Evolutionary conservation across 2,888 invertebrate species (phyloP).

Genomic region (Cetonia aurata): DNA sequence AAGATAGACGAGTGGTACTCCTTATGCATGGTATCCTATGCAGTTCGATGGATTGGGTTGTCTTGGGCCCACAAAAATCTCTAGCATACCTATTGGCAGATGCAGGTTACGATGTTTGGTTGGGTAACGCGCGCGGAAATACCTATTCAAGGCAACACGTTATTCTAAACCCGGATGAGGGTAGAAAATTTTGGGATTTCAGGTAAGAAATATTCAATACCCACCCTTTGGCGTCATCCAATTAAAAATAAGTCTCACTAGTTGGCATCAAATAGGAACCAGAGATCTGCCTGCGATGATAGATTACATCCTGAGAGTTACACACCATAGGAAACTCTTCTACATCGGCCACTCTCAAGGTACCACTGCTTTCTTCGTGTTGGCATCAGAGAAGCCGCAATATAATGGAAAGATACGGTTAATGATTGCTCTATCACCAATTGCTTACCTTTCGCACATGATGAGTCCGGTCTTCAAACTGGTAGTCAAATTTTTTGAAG

Average conservation of each 20-base stretch:
- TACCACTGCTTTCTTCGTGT: slow-evolving; percentile 75
- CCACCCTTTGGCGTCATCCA: no score
- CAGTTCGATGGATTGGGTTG: slow-evolving; percentile 70
- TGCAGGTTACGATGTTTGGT: slow-evolving; percentile 68
- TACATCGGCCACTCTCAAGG: slow-evolving; percentile 88
- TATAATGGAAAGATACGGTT: slow-evolving; percentile 76
- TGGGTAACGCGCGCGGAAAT: slow-evolving; percentile 75
- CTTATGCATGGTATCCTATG: slow-evolving; percentile 70
- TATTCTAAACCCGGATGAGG: slow-evolving; percentile 52
- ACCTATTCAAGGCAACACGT: slow-evolving; percentile 67
- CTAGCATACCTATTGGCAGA: slow-evolving; percentile 68
- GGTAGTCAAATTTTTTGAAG: slow-evolving; percentile 22
- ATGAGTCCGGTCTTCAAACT: slow-evolving; percentile 25
- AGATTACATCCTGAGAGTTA: slow-evolving; percentile 73
- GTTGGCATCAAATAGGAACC: slow-evolving; percentile 83
- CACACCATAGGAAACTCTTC: slow-evolving; percentile 73
- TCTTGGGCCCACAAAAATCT: slow-evolving; percentile 66
- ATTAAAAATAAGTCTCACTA: slow-evolving; percentile 11
- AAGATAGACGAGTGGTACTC: slow-evolving; percentile 61
- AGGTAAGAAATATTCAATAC: neutral
- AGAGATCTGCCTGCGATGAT: slow-evolving; percentile 85
- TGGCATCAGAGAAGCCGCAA: slow-evolving; percentile 73
- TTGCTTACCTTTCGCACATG: slow-evolving; percentile 37
- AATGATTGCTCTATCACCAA: slow-evolving; percentile 76
- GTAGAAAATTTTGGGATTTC: slow-evolving; percentile 52